Base-by-base conservation (phyloP, 1,140 invertebrate genomes). In the Hylaeus anthracinus region DNA sequence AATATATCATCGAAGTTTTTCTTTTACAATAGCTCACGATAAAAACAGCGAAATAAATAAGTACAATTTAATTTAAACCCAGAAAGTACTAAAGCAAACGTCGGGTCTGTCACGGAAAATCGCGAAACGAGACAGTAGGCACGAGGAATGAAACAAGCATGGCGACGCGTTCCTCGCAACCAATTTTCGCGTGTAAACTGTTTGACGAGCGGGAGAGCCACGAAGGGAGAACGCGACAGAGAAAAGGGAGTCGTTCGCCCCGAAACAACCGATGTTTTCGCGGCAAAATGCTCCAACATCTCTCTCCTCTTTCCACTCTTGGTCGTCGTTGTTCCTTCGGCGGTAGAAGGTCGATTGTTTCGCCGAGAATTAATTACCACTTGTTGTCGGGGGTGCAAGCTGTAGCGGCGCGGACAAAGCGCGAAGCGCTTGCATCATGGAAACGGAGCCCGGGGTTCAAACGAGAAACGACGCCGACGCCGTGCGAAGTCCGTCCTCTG, bases 361-460 rank as follows among this genome's bases (percentile, higher is more conserved):
- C 86, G 70, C 85, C 85, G 85, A 90, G 90, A 92, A 92, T 92
- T 92, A 92, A 92, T 92, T 92, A 92, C 91, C 90, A 90, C 90
- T 92, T 91, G 89, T 91, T 90, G 84, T 86, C 79, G 86, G 60
- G 26, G 73, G 64, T 43, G 61, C 69, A 58, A 43, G 66, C 51
- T 72, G 72, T n/a, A 55, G 76, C 71, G 48, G 41, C 45, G 69
- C 12, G 82, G 80, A 91, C 90, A 91, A 91, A 90, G 90, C 81
- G 87, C 71, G 87, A 90, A 89, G 86, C 86, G 82, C 83, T 74
- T 84, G 84, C 82, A 90, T 90, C 85, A 85, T 87, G 86, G 88
- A 88, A 88, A 88, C 89, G 86, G 86, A 88, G 88, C 82, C 41
- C 74, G 61, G 26, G 26, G 76, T 81, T 79, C 83, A 86, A 89